Base-by-base conservation (phyloP, 2,113 vertebrate genomes). In the Pipa parva region DNA sequence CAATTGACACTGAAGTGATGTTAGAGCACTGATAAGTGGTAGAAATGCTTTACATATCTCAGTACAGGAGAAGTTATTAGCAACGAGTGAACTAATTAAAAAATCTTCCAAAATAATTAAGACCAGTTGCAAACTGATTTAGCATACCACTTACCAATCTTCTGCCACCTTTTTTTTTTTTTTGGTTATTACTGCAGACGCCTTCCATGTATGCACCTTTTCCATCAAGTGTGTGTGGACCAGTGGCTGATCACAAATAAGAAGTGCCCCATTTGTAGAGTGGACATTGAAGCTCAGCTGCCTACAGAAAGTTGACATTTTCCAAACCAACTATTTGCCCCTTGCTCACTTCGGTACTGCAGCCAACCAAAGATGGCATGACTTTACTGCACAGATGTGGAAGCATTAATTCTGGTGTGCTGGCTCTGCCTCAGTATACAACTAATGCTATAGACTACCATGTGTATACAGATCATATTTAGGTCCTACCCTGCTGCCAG, bases 301-400 rank as follows among this genome's bases (percentile, higher is more conserved):
- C 95, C 97, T 59, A 91, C 94, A 67, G 95, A 99, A 85, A 98
- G 97, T 96, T 99, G 95, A 98, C 95, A 90, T 84, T 78, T 73
- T 92, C 92, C 88, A 86, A 84, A 81, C 84, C 63, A 75, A 33
- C 63, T 42, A 72, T 0, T 0, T 63, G 75, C 73, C 76, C 79
- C 81, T 71, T 55, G 75, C 85, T 83, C 84, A 89, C 86, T 85
- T 91, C 87, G 93, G 92, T 95, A 93, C 93, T 91, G 90, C 94
- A 97, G 94, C 95, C 97, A 95, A 99, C 97, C 97, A 98, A 99
- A 99, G 97, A 98, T 94, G 95, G 94, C 97, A 93, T 93, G 92
- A 94, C 88, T 93, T 90, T 88, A 89, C 89, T 93, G 90, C 84
- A 91, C 93, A 92, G 89, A 89, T 89, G 83, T 87, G 90, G 84